A percentile compares a stretch with the other conserved stretches of the same genome.
Evolutionary conservation across 2,797 vertebrate species (phyloP).

Genomic region (Hippopotamyrus pictus): DNA sequence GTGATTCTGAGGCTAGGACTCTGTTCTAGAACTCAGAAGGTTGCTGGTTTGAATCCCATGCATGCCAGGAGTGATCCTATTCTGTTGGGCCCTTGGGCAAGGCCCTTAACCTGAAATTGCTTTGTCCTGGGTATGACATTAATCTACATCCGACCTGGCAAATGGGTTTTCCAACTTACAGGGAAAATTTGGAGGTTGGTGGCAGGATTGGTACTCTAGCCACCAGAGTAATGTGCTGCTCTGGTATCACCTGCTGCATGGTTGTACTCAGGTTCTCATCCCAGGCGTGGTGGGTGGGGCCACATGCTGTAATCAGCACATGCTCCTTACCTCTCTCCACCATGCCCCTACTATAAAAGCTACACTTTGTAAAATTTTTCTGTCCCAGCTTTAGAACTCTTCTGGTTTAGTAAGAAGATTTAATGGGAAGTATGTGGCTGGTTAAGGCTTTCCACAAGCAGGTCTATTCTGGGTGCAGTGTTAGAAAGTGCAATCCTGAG

Average conservation of each 20-base stretch:
- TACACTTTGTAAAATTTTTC: neutral
- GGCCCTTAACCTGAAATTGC: neutral
- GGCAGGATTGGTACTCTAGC: neutral
- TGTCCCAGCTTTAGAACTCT: neutral
- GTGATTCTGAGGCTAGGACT: neutral
- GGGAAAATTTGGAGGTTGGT: neutral
- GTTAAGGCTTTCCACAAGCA: neutral
- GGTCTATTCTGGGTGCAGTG: slow-evolving; percentile 19
- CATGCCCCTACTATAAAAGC: neutral
- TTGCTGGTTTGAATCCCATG: neutral
- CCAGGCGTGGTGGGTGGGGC: neutral
- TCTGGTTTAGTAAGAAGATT: neutral
- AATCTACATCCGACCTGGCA: neutral
- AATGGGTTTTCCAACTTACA: neutral
- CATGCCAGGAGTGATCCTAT: neutral
- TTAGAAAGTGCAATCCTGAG: slow-evolving; percentile 6
- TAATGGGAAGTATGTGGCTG: neutral
- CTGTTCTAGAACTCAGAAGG: neutral
- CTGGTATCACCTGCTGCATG: neutral
- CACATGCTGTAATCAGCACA: neutral
- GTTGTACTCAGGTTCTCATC: neutral
- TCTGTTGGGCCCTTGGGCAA: neutral
- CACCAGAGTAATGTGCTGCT: neutral
- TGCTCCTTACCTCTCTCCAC: neutral
- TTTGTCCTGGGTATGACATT: neutral